These are phyloP conservation scores for Centroberyx gerrardi DNA, from an alignment of 2,797 vertebrate species.

Conservation along the genomic window DNA sequence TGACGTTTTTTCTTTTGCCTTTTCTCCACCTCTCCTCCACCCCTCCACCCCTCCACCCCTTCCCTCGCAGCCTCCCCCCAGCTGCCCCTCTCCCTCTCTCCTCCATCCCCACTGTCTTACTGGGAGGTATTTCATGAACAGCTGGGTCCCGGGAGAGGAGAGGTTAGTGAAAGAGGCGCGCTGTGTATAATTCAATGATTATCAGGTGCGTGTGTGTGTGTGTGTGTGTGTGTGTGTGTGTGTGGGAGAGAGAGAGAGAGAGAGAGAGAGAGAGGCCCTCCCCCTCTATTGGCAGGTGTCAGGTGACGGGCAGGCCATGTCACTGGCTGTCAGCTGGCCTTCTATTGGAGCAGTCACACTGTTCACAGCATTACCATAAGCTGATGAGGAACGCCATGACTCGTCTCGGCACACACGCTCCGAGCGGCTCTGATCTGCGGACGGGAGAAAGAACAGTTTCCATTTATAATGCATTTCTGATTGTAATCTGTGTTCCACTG, in stretches of 20 bases:
- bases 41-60: conserved; percentile 44
- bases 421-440: conserved; percentile 65
- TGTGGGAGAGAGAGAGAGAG: conserved; percentile 28
- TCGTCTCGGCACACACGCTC: conserved; percentile 56
- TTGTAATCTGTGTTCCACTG: not conserved
- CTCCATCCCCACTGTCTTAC: conserved; percentile 81
- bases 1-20: conserved; percentile 81
- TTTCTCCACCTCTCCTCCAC: conserved; percentile 52
- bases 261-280: conserved; percentile 54
- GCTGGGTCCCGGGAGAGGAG: conserved; percentile 90
- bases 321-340: conserved; percentile 86
- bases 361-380: conserved; percentile 83
- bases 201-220: conserved; percentile 78
- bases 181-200: conserved; percentile 90
- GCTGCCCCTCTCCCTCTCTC: conserved; percentile 61
- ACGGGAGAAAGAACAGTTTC: conserved; percentile 47
- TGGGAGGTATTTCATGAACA: conserved; percentile 95
- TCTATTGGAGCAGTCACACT: conserved; percentile 82
- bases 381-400: conserved; percentile 76
- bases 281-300: conserved; percentile 85
- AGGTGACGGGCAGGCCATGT: conserved; percentile 86
- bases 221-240: conserved; percentile 44
- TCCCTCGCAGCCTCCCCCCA: conserved; percentile 49
- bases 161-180: conserved; percentile 86
- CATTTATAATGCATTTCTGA: conserved; percentile 21